Percentiles rank a stretch among this genome's conserved stretches.
These are phyloP conservation scores for Lineus longissimus DNA, from an alignment of 1,140 invertebrate genomes.

Conservation along the genomic window DNA sequence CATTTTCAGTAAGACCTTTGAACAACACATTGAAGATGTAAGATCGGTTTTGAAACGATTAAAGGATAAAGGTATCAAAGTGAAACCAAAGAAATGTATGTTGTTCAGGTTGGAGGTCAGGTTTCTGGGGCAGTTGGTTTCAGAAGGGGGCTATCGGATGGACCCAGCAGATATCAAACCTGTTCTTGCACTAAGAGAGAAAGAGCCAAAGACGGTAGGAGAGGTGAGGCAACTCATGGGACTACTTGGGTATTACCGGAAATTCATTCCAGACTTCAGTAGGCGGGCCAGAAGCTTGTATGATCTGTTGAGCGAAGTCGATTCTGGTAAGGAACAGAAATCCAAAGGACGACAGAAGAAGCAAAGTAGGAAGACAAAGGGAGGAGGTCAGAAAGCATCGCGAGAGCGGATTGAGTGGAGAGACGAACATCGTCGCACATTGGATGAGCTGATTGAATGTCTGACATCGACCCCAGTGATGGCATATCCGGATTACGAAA, in stretches of 20 bases:
- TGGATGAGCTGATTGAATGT: slow-evolving; percentile 29
- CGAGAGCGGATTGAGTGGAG: slow-evolving; percentile 11
- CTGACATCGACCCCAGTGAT: too few species aligned
- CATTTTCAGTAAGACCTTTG: neutral
- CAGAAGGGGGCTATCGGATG: slow-evolving; percentile 31
- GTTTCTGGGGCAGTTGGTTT: neutral
- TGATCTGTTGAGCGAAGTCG: too few species aligned
- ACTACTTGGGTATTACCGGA: slow-evolving; percentile 48
- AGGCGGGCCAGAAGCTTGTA: slow-evolving; percentile 8
- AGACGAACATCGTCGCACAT: slow-evolving; percentile 4
- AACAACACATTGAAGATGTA: neutral
- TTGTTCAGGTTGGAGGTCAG: neutral
- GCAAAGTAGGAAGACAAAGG: slow-evolving; percentile 10
- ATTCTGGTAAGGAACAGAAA: slow-evolving; percentile 21
- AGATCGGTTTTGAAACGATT: neutral
- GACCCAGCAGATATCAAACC: slow-evolving; percentile 49
- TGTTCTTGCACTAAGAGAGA: slow-evolving; percentile 46
- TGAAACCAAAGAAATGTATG: neutral
- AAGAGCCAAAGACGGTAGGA: slow-evolving; percentile 33
- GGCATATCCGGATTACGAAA: too few species aligned
- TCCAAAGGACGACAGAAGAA: neutral
- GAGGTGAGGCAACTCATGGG: slow-evolving; percentile 54
- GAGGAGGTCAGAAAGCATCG: slow-evolving; percentile 10
- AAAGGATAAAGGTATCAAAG: neutral
- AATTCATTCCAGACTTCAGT: slow-evolving; percentile 48